phyloP scores from a whole-genome alignment of 2,888 invertebrate genomes.

The Disparrhopalites patrizii region DNA sequence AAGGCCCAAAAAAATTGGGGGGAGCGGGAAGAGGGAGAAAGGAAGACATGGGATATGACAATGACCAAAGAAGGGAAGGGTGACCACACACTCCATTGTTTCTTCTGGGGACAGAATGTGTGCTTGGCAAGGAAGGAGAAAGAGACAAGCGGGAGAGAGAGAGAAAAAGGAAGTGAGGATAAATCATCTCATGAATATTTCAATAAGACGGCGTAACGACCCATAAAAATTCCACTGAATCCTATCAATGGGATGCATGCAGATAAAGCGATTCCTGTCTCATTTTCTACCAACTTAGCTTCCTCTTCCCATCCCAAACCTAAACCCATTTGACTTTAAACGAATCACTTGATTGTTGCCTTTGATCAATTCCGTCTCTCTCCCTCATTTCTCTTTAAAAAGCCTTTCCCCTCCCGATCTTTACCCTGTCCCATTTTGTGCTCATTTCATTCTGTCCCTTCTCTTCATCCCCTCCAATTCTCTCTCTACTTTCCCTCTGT shows the following conservation, averaged over 20 bases:
- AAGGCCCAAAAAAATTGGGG: too few relatives aligned
- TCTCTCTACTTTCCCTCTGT: too few relatives aligned
- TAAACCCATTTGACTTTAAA: constrained; percentile 20
- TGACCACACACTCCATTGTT: too few relatives aligned
- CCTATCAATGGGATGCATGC: constrained; percentile 25
- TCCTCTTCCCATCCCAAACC: neutral
- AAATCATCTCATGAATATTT: constrained; percentile 28
- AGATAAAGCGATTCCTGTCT: constrained; percentile 23
- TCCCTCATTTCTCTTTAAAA: too few relatives aligned
- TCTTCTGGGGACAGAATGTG: too few relatives aligned
- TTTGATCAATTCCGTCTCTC: constrained; percentile 20
- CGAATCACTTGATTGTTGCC: constrained; percentile 19
- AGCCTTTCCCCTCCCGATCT: too few relatives aligned
- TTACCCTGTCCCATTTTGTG: too few relatives aligned
- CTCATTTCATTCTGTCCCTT: too few relatives aligned
- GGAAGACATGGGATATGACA: neutral
- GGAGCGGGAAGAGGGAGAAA: neutral
- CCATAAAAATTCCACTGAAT: constrained; percentile 23
- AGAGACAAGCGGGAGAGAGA: neutral
- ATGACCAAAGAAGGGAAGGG: too few relatives aligned
- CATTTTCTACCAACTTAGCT: constrained; percentile 20
- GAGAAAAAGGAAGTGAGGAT: constrained; percentile 13
- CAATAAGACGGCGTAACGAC: constrained; percentile 26
- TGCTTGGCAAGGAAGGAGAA: neutral
- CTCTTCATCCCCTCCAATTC: too few relatives aligned